These are phyloP conservation scores for honey bee (Apis mellifera) DNA, from an alignment of 1,140 invertebrate species.

Conservation along the genomic window DNA sequence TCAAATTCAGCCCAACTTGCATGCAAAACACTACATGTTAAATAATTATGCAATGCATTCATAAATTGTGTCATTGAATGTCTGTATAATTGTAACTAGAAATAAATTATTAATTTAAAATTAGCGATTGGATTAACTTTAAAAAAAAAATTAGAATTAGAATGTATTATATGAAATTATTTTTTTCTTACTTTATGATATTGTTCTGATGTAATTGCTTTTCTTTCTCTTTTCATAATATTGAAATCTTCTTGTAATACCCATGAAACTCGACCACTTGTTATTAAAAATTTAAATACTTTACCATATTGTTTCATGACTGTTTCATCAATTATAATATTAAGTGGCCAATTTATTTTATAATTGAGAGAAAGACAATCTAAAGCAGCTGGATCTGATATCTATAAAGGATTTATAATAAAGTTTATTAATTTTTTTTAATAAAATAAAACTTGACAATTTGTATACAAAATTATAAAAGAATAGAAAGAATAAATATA, in stretches of 20 bases:
- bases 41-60: slow-evolving; percentile 87
- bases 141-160: background rate
- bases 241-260: slow-evolving; percentile 86
- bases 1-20: slow-evolving; percentile 87
- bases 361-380: slow-evolving; percentile 87
- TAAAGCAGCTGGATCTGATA: slow-evolving; percentile 84
- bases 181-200: slow-evolving; percentile 72
- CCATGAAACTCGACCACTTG: slow-evolving; percentile 88
- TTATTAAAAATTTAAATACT: slow-evolving; percentile 88
- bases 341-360: slow-evolving; percentile 88
- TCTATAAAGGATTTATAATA: slow-evolving; percentile 49
- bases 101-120: slow-evolving; percentile 7
- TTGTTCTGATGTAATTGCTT: slow-evolving; percentile 69
- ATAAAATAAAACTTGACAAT: background rate
- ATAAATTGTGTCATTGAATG: slow-evolving; percentile 89
- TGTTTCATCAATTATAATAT: slow-evolving; percentile 87
- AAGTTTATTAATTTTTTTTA: slow-evolving; percentile 6
- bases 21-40: slow-evolving; percentile 86
- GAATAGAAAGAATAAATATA: background rate
- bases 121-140: background rate
- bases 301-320: slow-evolving; percentile 86
- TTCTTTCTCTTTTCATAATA: slow-evolving; percentile 74
- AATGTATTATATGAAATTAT: background rate
- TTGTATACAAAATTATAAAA: background rate
- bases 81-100: slow-evolving; percentile 84